phyloP scores from a whole-genome alignment of 2,113 vertebrate genomes.

The Toxotes jaculatrix region DNA sequence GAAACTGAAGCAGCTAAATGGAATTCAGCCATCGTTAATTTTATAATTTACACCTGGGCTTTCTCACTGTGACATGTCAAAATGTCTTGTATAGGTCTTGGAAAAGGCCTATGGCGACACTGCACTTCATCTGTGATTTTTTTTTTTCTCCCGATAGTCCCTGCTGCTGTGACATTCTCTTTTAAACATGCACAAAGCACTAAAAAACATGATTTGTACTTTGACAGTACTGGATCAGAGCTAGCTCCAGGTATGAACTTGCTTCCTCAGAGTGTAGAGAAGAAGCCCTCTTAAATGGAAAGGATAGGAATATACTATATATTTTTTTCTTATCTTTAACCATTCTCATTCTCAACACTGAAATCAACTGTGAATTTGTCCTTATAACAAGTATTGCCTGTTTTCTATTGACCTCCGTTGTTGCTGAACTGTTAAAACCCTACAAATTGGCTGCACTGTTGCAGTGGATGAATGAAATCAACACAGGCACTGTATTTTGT shows the following conservation, averaged over 20 bases:
- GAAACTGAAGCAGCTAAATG: background rate
- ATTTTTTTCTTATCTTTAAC: background rate
- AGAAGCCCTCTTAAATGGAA: background rate
- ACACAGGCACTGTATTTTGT: background rate
- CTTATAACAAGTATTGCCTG: background rate
- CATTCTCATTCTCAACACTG: background rate
- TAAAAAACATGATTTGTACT: background rate
- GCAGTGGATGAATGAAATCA: background rate
- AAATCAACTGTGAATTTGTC: background rate
- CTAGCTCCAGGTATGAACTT: background rate
- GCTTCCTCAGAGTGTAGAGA: background rate
- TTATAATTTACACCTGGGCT: background rate
- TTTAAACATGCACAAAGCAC: background rate
- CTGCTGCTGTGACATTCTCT: background rate
- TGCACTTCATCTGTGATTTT: background rate
- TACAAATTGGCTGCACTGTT: background rate
- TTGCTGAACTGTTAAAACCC: background rate
- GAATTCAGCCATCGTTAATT: background rate
- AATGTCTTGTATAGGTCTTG: background rate
- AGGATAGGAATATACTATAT: background rate
- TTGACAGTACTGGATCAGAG: background rate
- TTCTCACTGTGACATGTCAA: background rate
- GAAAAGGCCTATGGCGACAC: background rate
- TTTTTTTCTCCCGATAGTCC: background rate
- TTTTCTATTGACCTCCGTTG: background rate